Evolutionary conservation across 2,113 vertebrate genomes (phyloP), one percentile per base, ranked within the genome.

Genomic region (Gymnarchus niloticus): DNA sequence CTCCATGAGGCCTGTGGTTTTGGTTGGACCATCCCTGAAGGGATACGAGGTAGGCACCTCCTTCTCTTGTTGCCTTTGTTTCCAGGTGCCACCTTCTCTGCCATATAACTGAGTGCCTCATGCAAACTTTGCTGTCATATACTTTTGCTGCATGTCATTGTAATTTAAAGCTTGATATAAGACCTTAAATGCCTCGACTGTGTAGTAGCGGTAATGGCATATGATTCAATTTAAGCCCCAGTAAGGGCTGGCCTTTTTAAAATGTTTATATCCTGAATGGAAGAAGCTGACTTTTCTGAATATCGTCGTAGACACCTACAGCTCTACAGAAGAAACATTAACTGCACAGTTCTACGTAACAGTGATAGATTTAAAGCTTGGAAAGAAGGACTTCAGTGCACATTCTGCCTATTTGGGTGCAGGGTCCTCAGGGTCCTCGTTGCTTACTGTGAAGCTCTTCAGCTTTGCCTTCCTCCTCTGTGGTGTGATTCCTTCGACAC

Each of bases 11-110:
- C 98, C 98, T 0, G 97, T 99, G 86, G 97, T 99, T 89, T 90
- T 99, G 91, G 97, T 99, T 90, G 98, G 98, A 52, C 98, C 98
- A 0, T 99, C 98, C 0, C 94, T 99, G 86, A 99, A 99, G 93
- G 98, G 98, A 91, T 99, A 99, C 23, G 98, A 99, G 97, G 98
- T 99, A 93, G 46, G 92, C 88, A 46, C 37, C 33, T 17, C 6
- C 77, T 5, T n/a, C 46, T 44, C 52, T 84, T 17, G 19, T n/a
- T 33, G 59, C n/a, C 56, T 57, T 4, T 57, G 12, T 46, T 9
- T 57, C 56, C 5, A 37, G 1, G 33, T 33, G 7, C 33, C 65
- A 73, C 33, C 65, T 41, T 73, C 61, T 69, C 65, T 73, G 12
- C 65, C 41, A 28, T 1, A 73, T 73, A 19, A 3, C 33, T 73